These are phyloP conservation scores for Zoanthus sociatus DNA, from an alignment of 92 coral and sea anemone species.

Conservation along the genomic window DNA sequence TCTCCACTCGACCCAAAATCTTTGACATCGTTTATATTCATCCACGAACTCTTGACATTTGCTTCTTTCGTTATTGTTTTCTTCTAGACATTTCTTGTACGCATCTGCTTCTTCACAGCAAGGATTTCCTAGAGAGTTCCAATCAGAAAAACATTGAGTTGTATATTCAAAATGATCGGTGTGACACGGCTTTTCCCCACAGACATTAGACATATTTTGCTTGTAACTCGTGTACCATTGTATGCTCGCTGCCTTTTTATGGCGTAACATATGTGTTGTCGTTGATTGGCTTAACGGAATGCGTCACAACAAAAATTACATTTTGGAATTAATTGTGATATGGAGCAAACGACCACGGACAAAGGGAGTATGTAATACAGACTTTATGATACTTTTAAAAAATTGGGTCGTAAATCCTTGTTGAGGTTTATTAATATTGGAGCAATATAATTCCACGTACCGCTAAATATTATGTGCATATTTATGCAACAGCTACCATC, in stretches of 20 bases:
- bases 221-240: background rate
- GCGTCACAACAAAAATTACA: too few relatives aligned
- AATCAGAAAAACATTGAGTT: constrained; percentile 28
- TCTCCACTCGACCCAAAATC: constrained; percentile 37
- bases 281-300: too few relatives aligned
- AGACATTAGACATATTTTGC: constrained; percentile 13
- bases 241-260: background rate
- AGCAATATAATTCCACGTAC: too few relatives aligned
- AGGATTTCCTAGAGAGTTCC: constrained; percentile 45
- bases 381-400: too few relatives aligned
- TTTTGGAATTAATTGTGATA: too few relatives aligned
- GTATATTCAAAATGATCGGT: constrained; percentile 42
- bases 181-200: constrained; percentile 23
- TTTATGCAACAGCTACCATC: too few relatives aligned
- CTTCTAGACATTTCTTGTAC: constrained; percentile 40
- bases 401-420: too few relatives aligned
- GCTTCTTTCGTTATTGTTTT: constrained; percentile 10
- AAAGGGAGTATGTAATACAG: too few relatives aligned
- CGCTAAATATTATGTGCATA: too few relatives aligned
- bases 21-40: constrained; percentile 38
- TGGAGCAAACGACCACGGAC: too few relatives aligned
- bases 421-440: too few relatives aligned
- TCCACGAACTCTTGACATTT: constrained; percentile 44
- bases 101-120: constrained; percentile 47
- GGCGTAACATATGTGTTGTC: background rate